Conservation (phyloP, 2,797 vertebrate species). For the Macropodus opercularis region DNA sequence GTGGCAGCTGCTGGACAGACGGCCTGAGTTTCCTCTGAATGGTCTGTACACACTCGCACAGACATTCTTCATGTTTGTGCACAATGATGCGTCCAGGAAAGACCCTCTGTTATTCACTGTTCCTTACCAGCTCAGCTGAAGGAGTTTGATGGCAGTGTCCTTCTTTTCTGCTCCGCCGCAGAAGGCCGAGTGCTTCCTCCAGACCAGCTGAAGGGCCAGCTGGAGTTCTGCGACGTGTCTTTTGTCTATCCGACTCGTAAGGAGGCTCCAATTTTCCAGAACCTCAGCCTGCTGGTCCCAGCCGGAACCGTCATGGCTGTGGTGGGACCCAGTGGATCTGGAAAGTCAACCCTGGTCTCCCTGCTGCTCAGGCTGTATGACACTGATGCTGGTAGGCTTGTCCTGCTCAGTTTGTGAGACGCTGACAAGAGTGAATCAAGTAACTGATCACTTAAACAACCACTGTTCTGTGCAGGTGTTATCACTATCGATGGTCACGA, state of each 20-base stretch:
- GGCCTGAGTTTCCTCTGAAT: slow-evolving; percentile 88
- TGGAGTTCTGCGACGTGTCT: slow-evolving; percentile 87
- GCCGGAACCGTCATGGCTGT: slow-evolving; percentile 92
- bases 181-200: slow-evolving; percentile 85
- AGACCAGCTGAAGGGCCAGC: slow-evolving; percentile 85
- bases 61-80: too few relatives aligned
- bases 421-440: neutral
- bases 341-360: slow-evolving; percentile 94
- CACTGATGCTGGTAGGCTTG: slow-evolving; percentile 60
- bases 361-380: slow-evolving; percentile 93
- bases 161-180: slow-evolving; percentile 57
- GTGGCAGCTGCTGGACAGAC: slow-evolving; percentile 93
- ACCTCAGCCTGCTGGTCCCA: slow-evolving; percentile 89
- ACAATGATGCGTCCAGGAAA: too few relatives aligned
- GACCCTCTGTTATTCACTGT: neutral
- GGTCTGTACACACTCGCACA: slow-evolving; percentile 74
- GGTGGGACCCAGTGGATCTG: slow-evolving; percentile 93
- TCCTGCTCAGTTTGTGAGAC: neutral
- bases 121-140: too few relatives aligned
- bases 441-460: neutral
- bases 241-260: slow-evolving; percentile 93
- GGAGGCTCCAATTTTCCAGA: slow-evolving; percentile 87
- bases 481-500: slow-evolving; percentile 89
- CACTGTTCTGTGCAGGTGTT: slow-evolving; percentile 77
- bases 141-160: too few relatives aligned